Evolutionary conservation across 92 coral and sea anemone species (phyloP).

Genomic region (Porites divaricata): DNA sequence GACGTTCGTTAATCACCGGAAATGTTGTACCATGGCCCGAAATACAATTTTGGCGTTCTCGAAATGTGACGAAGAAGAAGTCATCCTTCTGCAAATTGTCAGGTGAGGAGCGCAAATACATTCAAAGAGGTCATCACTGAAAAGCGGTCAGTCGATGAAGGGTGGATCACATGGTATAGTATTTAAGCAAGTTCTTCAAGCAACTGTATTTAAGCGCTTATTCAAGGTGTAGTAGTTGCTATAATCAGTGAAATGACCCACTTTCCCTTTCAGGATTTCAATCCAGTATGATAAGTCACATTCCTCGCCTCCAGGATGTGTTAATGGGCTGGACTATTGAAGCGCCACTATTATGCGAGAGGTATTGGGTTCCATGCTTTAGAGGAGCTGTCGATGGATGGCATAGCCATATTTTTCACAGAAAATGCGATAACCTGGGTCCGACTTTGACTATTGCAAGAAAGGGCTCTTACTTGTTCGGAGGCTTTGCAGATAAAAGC

Average conservation of each 20-base stretch:
- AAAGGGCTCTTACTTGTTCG: slow-evolving; percentile 40
- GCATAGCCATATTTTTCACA: slow-evolving; percentile 24
- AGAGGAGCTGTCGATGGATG: slow-evolving; percentile 46
- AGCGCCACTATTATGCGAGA: slow-evolving; percentile 34
- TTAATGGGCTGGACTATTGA: slow-evolving; percentile 21
- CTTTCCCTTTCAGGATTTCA: slow-evolving; percentile 35
- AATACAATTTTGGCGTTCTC: slow-evolving; percentile 16
- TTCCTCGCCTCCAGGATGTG: slow-evolving; percentile 46
- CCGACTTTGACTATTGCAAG: slow-evolving; percentile 51
- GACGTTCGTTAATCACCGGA: slow-evolving; percentile 5
- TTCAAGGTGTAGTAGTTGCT: no score
- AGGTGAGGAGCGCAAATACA: background rate
- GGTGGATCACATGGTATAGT: no score
- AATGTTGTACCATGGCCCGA: slow-evolving; percentile 42
- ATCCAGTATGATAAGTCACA: slow-evolving; percentile 52
- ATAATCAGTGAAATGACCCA: background rate
- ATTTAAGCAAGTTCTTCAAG: no score
- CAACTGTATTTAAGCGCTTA: no score
- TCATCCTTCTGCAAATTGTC: slow-evolving; percentile 1
- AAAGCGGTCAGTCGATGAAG: no score
- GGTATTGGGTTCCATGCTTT: slow-evolving; percentile 63
- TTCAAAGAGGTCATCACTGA: no score
- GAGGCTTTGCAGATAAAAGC: slow-evolving; percentile 54
- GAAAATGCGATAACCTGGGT: slow-evolving; percentile 48
- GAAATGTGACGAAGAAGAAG: slow-evolving; percentile 10